Percentiles rank a stretch among this genome's conserved stretches.
Evolutionary conservation across 2,113 vertebrate species (phyloP).

Genomic region (Nettapus auritus): DNA sequence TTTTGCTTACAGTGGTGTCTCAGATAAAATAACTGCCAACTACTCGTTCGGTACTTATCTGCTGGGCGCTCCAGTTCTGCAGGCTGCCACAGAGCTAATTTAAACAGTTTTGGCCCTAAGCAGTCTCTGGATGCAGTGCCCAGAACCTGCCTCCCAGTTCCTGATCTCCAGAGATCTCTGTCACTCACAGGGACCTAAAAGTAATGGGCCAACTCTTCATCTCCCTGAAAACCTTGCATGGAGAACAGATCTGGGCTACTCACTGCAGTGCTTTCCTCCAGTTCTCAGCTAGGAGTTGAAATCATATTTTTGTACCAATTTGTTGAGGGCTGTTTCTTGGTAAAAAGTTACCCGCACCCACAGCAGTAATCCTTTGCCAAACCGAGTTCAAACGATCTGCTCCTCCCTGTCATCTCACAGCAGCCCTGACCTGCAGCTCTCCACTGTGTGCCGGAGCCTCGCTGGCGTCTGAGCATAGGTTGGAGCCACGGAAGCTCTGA

Average conservation of each 20-base stretch:
- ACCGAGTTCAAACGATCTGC: fast-evolving
- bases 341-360: neutral
- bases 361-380: neutral
- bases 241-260: neutral
- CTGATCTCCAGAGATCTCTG: neutral
- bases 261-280: neutral
- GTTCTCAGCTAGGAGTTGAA: neutral
- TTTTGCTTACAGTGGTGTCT: neutral
- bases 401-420: neutral
- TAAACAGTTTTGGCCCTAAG: neutral
- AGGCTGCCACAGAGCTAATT: neutral
- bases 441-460: neutral
- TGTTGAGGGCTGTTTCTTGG: neutral
- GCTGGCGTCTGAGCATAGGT: neutral
- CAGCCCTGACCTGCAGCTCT: neutral
- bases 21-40: neutral
- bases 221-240: neutral
- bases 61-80: neutral
- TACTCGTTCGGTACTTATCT: neutral
- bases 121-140: neutral
- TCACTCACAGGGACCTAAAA: neutral
- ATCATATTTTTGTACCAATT: fast-evolving
- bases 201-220: neutral
- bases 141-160: neutral
- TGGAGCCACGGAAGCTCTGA: neutral